Conservation (phyloP, 1,140 invertebrate species). For the Drosophila sproati region DNA sequence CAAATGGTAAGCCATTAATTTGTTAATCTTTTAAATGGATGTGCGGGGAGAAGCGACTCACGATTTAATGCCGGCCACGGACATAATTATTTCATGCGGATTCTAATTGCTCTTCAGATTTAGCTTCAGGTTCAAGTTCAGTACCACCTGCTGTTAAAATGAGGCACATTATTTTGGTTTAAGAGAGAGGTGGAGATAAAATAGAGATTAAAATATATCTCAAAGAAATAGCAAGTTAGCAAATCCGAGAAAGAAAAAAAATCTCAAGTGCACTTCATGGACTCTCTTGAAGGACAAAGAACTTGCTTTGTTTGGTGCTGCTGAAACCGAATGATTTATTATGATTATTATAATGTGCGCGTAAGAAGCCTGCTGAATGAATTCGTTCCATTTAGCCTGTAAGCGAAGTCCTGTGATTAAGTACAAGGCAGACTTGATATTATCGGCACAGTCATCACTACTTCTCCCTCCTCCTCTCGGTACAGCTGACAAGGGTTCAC, state of each 20-base stretch:
- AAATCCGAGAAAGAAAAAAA: background rate
- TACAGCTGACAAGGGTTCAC: slow-evolving; percentile 41
- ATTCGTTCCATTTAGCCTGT: slow-evolving; percentile 28
- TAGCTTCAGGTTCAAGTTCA: slow-evolving; percentile 15
- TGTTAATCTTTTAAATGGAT: slow-evolving; percentile 34
- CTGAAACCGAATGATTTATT: slow-evolving; percentile 43
- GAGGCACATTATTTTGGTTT: background rate
- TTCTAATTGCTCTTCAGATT: slow-evolving; percentile 35
- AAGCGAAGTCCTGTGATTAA: slow-evolving; percentile 30
- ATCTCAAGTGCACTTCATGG: background rate
- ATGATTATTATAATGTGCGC: slow-evolving; percentile 42
- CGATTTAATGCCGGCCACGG: slow-evolving; percentile 11
- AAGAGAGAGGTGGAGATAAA: background rate
- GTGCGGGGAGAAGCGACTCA: background rate
- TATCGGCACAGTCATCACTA: slow-evolving; percentile 38
- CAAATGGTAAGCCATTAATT: slow-evolving; percentile 35
- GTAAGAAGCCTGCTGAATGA: slow-evolving; percentile 18
- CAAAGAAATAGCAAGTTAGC: background rate
- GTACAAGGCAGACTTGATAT: slow-evolving; percentile 39
- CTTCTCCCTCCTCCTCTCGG: background rate
- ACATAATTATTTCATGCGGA: slow-evolving; percentile 14
- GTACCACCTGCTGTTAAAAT: background rate
- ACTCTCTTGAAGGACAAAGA: slow-evolving; percentile 4
- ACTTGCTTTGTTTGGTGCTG: slow-evolving; percentile 2
- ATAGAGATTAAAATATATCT: background rate